phyloP scores from a whole-genome alignment of 2,797 vertebrate genomes.

The Ambastaia sidthimunki region DNA sequence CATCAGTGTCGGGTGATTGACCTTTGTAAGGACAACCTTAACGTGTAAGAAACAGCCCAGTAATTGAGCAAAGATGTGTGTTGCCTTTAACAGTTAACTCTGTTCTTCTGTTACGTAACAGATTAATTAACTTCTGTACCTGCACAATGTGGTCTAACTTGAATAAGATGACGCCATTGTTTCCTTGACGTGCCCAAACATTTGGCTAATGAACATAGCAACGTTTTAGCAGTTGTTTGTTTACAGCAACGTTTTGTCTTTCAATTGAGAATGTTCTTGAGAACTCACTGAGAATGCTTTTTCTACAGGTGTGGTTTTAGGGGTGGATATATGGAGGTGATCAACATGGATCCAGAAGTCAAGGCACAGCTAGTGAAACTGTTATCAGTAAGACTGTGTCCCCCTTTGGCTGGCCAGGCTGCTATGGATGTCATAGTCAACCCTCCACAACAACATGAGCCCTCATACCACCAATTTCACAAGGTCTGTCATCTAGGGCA shows the following conservation, averaged over 20 bases:
- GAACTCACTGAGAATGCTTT: background rate
- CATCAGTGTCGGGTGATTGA: background rate
- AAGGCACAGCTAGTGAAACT: constrained; percentile 86
- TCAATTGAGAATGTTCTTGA: background rate
- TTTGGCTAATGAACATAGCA: background rate
- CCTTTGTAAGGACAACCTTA: background rate
- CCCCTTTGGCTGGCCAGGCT: constrained; percentile 86
- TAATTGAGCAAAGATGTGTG: background rate
- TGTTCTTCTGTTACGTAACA: background rate
- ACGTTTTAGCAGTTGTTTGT: background rate
- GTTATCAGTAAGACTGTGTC: constrained; percentile 86
- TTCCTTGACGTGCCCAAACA: background rate
- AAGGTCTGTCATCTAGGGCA: constrained; percentile 74
- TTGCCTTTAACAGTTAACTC: background rate
- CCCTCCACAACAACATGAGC: constrained; percentile 83
- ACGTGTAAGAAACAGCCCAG: too few relatives aligned
- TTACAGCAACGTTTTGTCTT: too few relatives aligned
- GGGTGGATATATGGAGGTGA: constrained; percentile 90
- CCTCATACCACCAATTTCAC: constrained; percentile 83
- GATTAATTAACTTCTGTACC: background rate
- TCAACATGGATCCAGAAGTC: constrained; percentile 88
- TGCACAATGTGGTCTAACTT: background rate
- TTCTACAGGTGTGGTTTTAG: constrained; percentile 86
- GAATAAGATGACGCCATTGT: background rate
- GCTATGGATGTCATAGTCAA: constrained; percentile 90